A percentile compares a stretch with the other conserved stretches of the same genome.
Evolutionary conservation across 2,888 invertebrate genomes (phyloP).

Genomic region (Taenaris catops): DNA sequence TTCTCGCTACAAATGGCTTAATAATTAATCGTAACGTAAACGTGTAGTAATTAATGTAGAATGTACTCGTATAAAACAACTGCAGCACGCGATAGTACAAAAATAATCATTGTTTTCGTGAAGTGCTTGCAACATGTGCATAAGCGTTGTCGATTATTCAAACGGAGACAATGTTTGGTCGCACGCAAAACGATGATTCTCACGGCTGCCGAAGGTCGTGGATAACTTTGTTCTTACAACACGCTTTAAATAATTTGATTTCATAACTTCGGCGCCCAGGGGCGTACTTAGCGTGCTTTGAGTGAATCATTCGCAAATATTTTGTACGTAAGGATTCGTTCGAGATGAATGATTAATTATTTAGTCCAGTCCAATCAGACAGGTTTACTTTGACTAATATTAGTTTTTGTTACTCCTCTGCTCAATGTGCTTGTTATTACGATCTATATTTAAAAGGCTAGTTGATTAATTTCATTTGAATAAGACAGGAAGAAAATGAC

Average conservation of each 20-base stretch:
- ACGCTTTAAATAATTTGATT: slow-evolving; percentile 73
- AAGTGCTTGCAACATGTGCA: slow-evolving; percentile 52
- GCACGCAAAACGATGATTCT: slow-evolving; percentile 62
- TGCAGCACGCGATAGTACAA: slow-evolving; percentile 42
- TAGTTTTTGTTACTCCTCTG: no score
- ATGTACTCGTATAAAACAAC: slow-evolving; percentile 9
- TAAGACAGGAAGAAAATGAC: no score
- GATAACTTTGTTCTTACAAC: slow-evolving; percentile 69
- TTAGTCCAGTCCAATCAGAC: no score
- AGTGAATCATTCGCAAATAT: slow-evolving; percentile 18
- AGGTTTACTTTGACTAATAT: no score
- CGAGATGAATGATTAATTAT: no score
- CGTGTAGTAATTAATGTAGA: no score
- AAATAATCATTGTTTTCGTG: slow-evolving; percentile 47
- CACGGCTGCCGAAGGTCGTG: slow-evolving; percentile 74
- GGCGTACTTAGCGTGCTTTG: slow-evolving; percentile 40
- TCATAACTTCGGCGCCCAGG: slow-evolving; percentile 59
- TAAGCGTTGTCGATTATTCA: slow-evolving; percentile 69
- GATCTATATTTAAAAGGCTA: no score
- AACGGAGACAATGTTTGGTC: slow-evolving; percentile 68
- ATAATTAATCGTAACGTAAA: no score
- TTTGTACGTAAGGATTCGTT: no score
- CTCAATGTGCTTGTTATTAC: no score
- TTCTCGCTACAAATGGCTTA: no score
- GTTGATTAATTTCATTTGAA: no score